Percentiles rank a stretch among this genome's conserved stretches.
phyloP scores from a whole-genome alignment of 2,888 invertebrate species.

The Onthophagus sagittarius region DNA sequence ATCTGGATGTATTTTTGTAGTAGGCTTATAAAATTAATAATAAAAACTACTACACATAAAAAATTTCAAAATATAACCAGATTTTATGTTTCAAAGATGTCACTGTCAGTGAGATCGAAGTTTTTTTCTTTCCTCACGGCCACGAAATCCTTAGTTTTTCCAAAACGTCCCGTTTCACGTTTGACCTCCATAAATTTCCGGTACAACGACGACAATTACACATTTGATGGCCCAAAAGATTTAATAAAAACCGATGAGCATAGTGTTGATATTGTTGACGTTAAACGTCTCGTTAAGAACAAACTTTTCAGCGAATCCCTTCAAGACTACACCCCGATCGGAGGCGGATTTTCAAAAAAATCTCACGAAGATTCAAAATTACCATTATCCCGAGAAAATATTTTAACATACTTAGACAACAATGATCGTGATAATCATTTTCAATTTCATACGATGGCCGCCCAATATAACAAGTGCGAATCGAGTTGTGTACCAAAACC shows the following conservation, averaged over 20 bases:
- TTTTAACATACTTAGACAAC: background rate
- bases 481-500: background rate
- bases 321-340: background rate
- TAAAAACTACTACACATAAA: background rate
- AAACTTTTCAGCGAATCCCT: background rate
- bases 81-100: background rate
- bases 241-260: background rate
- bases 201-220: background rate
- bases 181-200: background rate
- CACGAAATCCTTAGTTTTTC: background rate
- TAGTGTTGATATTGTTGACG: background rate
- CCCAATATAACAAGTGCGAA: background rate
- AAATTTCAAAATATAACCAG: background rate
- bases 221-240: background rate
- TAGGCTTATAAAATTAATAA: background rate
- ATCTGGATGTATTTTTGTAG: background rate
- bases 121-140: background rate
- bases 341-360: background rate
- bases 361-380: background rate
- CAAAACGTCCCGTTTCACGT: background rate
- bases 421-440: background rate
- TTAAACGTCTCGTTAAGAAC: background rate
- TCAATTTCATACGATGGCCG: background rate
- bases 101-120: conserved; percentile 5
- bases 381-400: background rate